Base-by-base conservation (phyloP, 2,113 vertebrate species). In the Plecturocebus donacophilus region DNA sequence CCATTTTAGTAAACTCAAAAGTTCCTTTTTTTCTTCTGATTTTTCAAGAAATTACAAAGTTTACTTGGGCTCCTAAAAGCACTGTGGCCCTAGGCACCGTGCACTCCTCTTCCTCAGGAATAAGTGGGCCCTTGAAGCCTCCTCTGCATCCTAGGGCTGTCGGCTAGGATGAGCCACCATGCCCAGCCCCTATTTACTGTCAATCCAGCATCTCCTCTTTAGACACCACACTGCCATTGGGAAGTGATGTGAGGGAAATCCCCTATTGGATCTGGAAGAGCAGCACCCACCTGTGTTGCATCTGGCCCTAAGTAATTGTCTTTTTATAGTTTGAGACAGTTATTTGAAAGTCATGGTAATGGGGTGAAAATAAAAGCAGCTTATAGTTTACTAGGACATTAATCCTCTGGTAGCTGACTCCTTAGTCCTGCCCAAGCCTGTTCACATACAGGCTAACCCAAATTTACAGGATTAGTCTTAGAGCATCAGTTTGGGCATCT, bases 341-440 rank as follows among this genome's bases (percentile, higher is more conserved):
- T 96, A 97, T 88, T 90, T 95, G 95, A 92, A 97, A 95, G 87
- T 96, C 97, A 96, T 95, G 92, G 71, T 95, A 97, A 97, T 96
- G 81, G 96, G 64, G 81, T 96, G 47, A 96, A 94, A 95, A 97
- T 96, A 95, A 88, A 97, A 97, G 94, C 95, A 96, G 76, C 87
- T 97, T 96, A 95, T 14, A 82, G 89, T 95, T 96, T 95, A 73
- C 95, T 97, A 95, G 90, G 94, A 97, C 87, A 94, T 97, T 92
- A 97, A 96, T 95, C 90, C 91, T 96, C 93, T 21, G 42, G 23
- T 6, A 42, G 38, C 3, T 30, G 52, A 54, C 6, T 19, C 25
- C 3, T 75, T 10, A 14, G 19, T 49, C 70, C 80, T 73, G 25
- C 35, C 9, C 40, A 70, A 17, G 8, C 10, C 35, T 25, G 20